Evolutionary conservation across 2,888 invertebrate genomes (phyloP).

Genomic region (Drosophila kuntzei): DNA sequence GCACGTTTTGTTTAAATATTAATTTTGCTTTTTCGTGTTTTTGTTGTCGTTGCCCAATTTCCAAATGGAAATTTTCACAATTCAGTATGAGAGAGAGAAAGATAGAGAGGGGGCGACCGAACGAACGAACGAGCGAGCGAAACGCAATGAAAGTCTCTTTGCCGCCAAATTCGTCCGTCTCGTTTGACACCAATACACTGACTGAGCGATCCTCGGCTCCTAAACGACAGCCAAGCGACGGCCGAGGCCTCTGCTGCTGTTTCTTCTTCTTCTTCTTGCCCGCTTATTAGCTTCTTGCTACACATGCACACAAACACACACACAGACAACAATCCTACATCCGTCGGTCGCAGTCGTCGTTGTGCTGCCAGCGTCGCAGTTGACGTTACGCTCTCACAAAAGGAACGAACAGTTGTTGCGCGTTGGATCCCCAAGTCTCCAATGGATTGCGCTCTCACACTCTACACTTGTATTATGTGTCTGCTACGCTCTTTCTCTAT

Average conservation of each 20-base stretch:
- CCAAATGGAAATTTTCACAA: slow-evolving; percentile 76
- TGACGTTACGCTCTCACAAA: slow-evolving; percentile 60
- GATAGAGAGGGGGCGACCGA: slow-evolving; percentile 35
- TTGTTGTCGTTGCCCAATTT: slow-evolving; percentile 59
- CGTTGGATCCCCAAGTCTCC: slow-evolving; percentile 69
- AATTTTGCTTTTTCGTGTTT: slow-evolving; percentile 50
- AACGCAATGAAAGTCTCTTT: slow-evolving; percentile 66
- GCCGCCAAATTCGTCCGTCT: slow-evolving; percentile 78
- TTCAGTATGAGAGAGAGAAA: slow-evolving; percentile 49
- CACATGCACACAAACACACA: slow-evolving; percentile 37
- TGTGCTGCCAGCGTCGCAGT: slow-evolving; percentile 42
- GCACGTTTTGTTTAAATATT: slow-evolving; percentile 57
- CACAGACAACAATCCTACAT: slow-evolving; percentile 68
- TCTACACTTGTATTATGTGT: slow-evolving; percentile 41
- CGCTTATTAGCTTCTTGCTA: slow-evolving; percentile 65
- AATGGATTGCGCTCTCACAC: slow-evolving; percentile 37
- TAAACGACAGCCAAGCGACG: slow-evolving; percentile 65
- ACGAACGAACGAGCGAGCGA: slow-evolving; percentile 59
- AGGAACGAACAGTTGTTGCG: slow-evolving; percentile 62
- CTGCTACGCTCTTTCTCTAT: slow-evolving; percentile 28
- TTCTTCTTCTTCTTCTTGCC: slow-evolving; percentile 58
- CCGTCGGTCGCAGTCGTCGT: slow-evolving; percentile 63
- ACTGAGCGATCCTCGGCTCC: slow-evolving; percentile 81
- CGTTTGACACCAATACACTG: slow-evolving; percentile 79
- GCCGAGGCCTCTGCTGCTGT: slow-evolving; percentile 59